Evolutionary conservation across 2,888 invertebrate species (phyloP).

Genomic region (Dynastes tityus): DNA sequence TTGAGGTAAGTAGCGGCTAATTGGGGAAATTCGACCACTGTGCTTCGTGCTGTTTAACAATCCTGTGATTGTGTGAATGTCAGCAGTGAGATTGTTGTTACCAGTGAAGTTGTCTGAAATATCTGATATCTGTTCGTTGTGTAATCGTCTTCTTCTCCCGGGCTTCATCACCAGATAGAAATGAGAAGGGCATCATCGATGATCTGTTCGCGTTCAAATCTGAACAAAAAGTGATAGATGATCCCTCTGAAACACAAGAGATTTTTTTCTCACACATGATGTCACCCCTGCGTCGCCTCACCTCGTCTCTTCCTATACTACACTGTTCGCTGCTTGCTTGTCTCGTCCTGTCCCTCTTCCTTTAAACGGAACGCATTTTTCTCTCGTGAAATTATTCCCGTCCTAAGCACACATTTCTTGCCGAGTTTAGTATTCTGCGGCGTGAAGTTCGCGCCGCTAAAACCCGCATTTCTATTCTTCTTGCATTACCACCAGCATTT

Average conservation of each 20-base stretch:
- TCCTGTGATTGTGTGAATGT: neutral
- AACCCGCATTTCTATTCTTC: conserved; percentile 69
- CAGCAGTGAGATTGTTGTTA: neutral
- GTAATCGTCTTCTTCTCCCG: neutral
- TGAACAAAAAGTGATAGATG: conserved; percentile 68
- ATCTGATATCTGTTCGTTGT: neutral
- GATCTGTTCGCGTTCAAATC: conserved; percentile 56
- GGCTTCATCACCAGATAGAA: neutral
- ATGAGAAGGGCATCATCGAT: conserved; percentile 50
- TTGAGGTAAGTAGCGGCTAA: too few relatives aligned
- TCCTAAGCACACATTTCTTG: conserved; percentile 69
- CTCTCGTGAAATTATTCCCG: conserved; percentile 67
- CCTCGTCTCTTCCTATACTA: neutral
- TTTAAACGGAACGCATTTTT: conserved; percentile 66
- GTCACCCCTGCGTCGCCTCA: conserved; percentile 46
- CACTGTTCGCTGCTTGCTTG: conserved; percentile 34
- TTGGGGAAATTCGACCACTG: too few relatives aligned
- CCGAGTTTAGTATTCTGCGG: conserved; percentile 67
- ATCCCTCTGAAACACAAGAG: conserved; percentile 66
- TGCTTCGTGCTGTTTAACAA: neutral
- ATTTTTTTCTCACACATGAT: conserved; percentile 59
- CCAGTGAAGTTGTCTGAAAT: neutral
- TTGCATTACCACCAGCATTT: conserved; percentile 69
- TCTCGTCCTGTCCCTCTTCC: conserved; percentile 57
- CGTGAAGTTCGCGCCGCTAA: conserved; percentile 66